phyloP scores from a whole-genome alignment of 1,140 invertebrate genomes.

The Pseudoatta argentina region DNA sequence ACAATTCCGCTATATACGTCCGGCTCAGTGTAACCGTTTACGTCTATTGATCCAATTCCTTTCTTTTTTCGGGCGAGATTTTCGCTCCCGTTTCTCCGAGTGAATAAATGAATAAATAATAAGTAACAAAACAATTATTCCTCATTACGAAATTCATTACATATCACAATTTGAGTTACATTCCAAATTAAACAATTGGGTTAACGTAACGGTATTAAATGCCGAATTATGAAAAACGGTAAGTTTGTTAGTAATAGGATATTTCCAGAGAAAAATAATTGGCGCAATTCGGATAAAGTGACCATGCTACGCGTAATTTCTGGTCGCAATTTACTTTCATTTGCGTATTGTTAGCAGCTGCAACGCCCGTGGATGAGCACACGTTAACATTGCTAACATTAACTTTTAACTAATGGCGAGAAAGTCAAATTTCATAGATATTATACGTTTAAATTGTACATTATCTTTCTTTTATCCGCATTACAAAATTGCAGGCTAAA shows the following conservation, averaged over 20 bases:
- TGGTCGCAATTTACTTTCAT: slow-evolving; percentile 50
- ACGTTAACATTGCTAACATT: neutral
- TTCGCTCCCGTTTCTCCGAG: neutral
- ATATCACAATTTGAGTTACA: slow-evolving; percentile 1
- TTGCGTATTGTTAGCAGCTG: slow-evolving; percentile 27
- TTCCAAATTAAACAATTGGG: neutral
- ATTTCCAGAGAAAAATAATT: neutral
- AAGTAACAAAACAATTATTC: neutral
- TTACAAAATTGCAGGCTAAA: slow-evolving; percentile 41
- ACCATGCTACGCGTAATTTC: slow-evolving; percentile 1
- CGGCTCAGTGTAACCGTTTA: neutral
- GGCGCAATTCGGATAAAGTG: neutral
- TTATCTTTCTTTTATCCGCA: slow-evolving; percentile 19
- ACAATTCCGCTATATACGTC: neutral
- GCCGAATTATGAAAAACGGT: neutral
- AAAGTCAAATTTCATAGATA: slow-evolving; percentile 31
- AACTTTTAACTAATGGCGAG: slow-evolving; percentile 25
- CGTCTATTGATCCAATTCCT: neutral
- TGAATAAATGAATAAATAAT: neutral
- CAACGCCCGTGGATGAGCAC: neutral
- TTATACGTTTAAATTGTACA: neutral
- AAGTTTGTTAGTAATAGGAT: neutral
- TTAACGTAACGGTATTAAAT: slow-evolving; percentile 22
- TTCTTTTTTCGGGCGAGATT: neutral
- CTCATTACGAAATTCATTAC: neutral